phyloP scores from a whole-genome alignment of 2,113 vertebrate species.

The Elephas maximus region DNA sequence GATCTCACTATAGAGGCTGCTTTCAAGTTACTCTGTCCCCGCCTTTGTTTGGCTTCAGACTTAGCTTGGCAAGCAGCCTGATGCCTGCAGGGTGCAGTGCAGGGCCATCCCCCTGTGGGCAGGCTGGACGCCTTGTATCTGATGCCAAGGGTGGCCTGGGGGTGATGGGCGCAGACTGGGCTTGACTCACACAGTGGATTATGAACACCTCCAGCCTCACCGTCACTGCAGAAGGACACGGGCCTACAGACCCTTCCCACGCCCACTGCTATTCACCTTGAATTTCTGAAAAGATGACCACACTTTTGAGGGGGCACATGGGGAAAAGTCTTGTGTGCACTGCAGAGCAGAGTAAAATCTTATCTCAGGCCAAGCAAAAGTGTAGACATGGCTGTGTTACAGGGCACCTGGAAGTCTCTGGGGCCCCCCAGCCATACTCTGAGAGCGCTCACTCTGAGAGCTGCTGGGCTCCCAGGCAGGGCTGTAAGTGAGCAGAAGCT shows the following conservation, averaged over 20 bases:
- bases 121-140: background rate
- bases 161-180: background rate
- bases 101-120: background rate
- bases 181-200: background rate
- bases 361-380: too few species aligned
- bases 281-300: background rate
- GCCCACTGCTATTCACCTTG: accelerated
- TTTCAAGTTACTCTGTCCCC: background rate
- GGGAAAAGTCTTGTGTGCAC: background rate
- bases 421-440: background rate
- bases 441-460: background rate
- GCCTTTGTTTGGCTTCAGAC: background rate
- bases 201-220: background rate
- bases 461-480: background rate
- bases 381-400: background rate
- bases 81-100: background rate
- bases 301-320: background rate
- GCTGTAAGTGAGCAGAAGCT: background rate
- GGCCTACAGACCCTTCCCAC: background rate
- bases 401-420: background rate
- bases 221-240: accelerated
- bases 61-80: background rate
- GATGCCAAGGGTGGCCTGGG: background rate
- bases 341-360: background rate
- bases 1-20: background rate